Percentiles rank a stretch among this genome's conserved stretches.
These are phyloP conservation scores for Rhadina sibilatrix DNA, from an alignment of 2,113 vertebrate genomes.

Conservation along the genomic window DNA sequence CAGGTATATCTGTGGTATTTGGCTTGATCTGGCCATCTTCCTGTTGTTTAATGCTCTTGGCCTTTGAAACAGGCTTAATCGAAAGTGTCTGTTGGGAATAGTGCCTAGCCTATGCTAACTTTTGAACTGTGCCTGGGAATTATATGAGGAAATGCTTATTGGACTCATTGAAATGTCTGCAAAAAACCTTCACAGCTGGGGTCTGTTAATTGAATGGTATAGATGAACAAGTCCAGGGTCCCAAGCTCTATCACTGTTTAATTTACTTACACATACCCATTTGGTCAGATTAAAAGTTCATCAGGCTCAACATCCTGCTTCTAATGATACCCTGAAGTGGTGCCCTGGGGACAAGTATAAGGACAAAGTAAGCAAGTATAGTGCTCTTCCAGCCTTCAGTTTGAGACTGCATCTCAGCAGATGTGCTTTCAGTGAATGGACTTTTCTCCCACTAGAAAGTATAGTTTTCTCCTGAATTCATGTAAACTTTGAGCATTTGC, in stretches of 20 bases:
- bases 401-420: not conserved
- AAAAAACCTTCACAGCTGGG: constrained; percentile 13
- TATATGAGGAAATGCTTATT: not conserved
- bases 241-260: not conserved
- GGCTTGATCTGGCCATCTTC: not conserved
- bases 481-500: constrained; percentile 23
- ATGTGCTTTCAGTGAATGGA: not conserved
- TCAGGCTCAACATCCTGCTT: constrained; percentile 26
- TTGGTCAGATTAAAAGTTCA: constrained; percentile 41
- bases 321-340: constrained; percentile 1
- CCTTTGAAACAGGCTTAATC: not conserved
- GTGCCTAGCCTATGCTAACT: not conserved
- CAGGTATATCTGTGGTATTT: not conserved
- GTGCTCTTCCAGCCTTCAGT: not conserved
- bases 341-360: not conserved
- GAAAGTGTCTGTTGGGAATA: not conserved
- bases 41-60: not conserved
- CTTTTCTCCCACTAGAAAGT: not conserved
- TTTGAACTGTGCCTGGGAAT: not conserved
- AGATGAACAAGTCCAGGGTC: not conserved
- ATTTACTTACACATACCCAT: not conserved
- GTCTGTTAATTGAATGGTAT: not conserved
- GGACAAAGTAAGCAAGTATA: not conserved
- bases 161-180: not conserved
- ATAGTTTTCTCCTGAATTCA: not conserved